Base-by-base conservation (phyloP, 2,797 vertebrate species). In the Catharus ustulatus region DNA sequence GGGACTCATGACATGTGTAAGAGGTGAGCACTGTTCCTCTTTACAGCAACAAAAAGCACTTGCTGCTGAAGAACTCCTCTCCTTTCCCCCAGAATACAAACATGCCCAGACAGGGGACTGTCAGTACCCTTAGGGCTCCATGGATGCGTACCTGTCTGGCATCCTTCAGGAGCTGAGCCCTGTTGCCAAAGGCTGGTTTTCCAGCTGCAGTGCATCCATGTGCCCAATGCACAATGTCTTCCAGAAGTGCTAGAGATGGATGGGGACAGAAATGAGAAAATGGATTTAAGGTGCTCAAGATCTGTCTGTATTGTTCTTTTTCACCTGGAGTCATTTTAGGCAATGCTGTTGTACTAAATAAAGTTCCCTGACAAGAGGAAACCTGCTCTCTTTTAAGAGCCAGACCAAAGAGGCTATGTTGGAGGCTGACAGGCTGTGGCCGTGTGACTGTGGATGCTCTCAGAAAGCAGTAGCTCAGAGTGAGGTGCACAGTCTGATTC, bases 71-170 rank as follows among this genome's bases (percentile, higher is more conserved):
- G 71, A 94, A 91, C 48, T 87, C 97, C n/a, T 96, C 98, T 81
- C 96, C 97, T 66, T 97, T 98, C 51, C 89, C 97, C 5, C 88
- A 97, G 88, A 97, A 94, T 34, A 79, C 97, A n/a, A 97, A 95
- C 89, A 91, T 98, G 51, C 86, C 98, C 49, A 97, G 97, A 61
- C 17, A 86, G 54, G 97, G 97, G 24, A 91, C 97, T 68, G 95
- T 98, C 4, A 96, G 98, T 40, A 98, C 98, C 9, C 97, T 99
- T 97, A 98, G 17, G 97, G 98, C 94, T 97, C 98, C 5, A 97
- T 99, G 75, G 98, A 98, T 18, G 97, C 99, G 96, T 98, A 99
- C 95, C 98, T 99, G 97, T 98, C 99, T 7, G 99, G 99, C 75
- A 99, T 99, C 92, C 98, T 99, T 78, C 99, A 99, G 97, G 74